Evolutionary conservation across 2,113 vertebrate species (phyloP).

Genomic region (Oryctolagus cuniculus): mOryCun1.1 NC_091437.1:48102501-48103000

Average conservation of each 20-base stretch:
- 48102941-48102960: not conserved
- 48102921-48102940: not conserved
- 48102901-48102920: not conserved
- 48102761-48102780: not conserved
- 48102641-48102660: not conserved
- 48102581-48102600: not conserved
- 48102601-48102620: not conserved
- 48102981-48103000: not conserved
- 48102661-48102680: not conserved
- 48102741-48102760: not conserved
- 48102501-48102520: accelerated
- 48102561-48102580: not conserved
- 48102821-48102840: not conserved
- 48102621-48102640: not conserved
- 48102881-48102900: not conserved
- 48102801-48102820: not conserved
- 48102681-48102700: not conserved
- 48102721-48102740: not conserved
- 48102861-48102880: not conserved
- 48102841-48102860: not conserved
- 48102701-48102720: not conserved
- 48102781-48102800: not conserved
- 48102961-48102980: not conserved
- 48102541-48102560: not conserved
- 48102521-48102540: not conserved